Evolutionary conservation across 35 echinoderm and acorn worm species (phyloP).

Genomic region (Chiridota heheva): DNA sequence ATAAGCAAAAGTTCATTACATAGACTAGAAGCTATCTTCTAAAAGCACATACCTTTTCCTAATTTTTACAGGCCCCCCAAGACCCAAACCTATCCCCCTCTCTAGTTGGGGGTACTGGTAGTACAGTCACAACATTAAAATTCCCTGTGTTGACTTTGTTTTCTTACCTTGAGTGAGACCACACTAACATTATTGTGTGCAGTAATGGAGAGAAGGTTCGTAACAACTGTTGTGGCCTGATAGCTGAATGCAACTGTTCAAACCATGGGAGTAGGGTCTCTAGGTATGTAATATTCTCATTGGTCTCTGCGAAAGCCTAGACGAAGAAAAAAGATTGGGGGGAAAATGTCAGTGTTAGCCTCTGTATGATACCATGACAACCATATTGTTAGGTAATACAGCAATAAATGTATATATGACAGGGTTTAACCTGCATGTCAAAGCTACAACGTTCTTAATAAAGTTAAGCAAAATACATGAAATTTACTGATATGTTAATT

Average conservation of each 20-base stretch:
- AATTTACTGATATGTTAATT: too few species aligned
- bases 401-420: too few species aligned
- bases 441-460: too few species aligned
- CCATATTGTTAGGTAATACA: not conserved
- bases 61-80: too few species aligned
- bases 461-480: too few species aligned
- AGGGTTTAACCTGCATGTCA: too few species aligned
- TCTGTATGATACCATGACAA: not conserved
- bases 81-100: too few species aligned
- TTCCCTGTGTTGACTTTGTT: not conserved
- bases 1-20: too few species aligned
- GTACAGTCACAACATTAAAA: not conserved
- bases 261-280: conserved; percentile 89
- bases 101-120: not conserved
- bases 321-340: not conserved
- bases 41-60: too few species aligned
- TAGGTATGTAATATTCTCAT: conserved; percentile 82
- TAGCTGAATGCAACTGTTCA: conserved; percentile 77
- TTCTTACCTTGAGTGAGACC: conserved; percentile 91
- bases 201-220: conserved; percentile 72
- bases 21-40: too few species aligned
- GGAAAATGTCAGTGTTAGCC: not conserved
- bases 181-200: conserved; percentile 86
- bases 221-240: conserved; percentile 69
- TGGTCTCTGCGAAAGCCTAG: conserved; percentile 82